Base-by-base conservation (phyloP, 2,113 vertebrate species). In the Galemys pyrenaicus region DNA sequence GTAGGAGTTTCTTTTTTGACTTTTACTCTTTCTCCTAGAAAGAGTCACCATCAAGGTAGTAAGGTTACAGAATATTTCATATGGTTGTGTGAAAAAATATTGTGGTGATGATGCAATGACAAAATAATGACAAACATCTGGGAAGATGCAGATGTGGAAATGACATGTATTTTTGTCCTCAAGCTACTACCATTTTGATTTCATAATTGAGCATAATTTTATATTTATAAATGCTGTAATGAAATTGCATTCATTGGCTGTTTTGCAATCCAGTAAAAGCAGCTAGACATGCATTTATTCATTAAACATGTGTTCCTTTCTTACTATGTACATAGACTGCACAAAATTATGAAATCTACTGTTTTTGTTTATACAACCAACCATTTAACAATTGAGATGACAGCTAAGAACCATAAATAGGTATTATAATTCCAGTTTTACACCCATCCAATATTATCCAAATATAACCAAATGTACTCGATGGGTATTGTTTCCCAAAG, bases 91-190 rank as follows among this genome's bases (percentile, higher is more conserved):
- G 35, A 78, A 39, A 83, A 62, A 67, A 67, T 41, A 44, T 44
- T 30, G 16, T 58, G 24, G 35, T 67, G 35, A 82, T 65, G 67
- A 60, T 39, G 68, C 19, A 56, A 22, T 79, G 51, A 60, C 41
- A 84, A 68, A 82, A 84, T 54, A 73, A 71, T 81, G 46, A 81
- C 39, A 91, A 89, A 26, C 35, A 44, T 86, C 84, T 87, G 58
- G 87, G 58, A 84, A 85, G 92, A 75, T 26, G 17, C n/a, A 86
- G 49, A 46, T 65, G 56, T 62, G 51, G 24, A 70, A 77, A 84
- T 49, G 73, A 65, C 1, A 13, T 73, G 26, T 19, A 12, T 13
- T 20, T 86, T 70, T 90, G 51, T 46, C 19, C 56, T 93, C 74
- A 56, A 60, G 37, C 10, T 68, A 24, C 54, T 46, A 64, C 26